Conservation (phyloP, 2,888 invertebrate genomes). For the Tetropium fuscum region DNA sequence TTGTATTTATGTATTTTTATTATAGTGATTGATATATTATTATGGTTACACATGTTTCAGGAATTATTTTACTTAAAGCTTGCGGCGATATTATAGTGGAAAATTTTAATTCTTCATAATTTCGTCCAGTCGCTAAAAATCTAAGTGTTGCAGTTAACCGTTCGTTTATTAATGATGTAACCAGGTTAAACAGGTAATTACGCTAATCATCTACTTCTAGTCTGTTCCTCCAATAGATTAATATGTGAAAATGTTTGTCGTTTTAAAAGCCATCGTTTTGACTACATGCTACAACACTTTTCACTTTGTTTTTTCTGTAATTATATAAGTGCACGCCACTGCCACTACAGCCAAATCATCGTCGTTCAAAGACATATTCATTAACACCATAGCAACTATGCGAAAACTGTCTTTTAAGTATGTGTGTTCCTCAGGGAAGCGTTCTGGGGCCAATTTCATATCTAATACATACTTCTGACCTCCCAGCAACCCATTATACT, state of each 20-base stretch:
- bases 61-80: background rate
- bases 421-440: no score
- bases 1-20: slow-evolving; percentile 1
- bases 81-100: background rate
- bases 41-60: slow-evolving; percentile 2
- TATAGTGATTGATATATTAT: background rate
- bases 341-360: background rate
- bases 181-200: background rate
- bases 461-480: no score
- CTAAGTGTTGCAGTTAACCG: slow-evolving; percentile 18
- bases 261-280: background rate
- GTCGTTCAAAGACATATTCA: background rate
- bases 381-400: background rate
- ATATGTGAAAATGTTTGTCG: background rate
- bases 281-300: background rate
- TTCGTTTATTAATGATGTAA: background rate
- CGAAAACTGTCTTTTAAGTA: background rate
- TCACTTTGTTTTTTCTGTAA: background rate
- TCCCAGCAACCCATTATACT: no score
- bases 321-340: slow-evolving; percentile 4
- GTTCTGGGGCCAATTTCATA: no score
- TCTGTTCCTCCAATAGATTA: background rate
- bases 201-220: slow-evolving; percentile 2
- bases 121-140: slow-evolving; percentile 31
- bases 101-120: background rate